A percentile compares a stretch with the other conserved stretches of the same genome.
phyloP scores from a whole-genome alignment of 2,888 invertebrate species.

The Drosophila nr. fundita region DNA sequence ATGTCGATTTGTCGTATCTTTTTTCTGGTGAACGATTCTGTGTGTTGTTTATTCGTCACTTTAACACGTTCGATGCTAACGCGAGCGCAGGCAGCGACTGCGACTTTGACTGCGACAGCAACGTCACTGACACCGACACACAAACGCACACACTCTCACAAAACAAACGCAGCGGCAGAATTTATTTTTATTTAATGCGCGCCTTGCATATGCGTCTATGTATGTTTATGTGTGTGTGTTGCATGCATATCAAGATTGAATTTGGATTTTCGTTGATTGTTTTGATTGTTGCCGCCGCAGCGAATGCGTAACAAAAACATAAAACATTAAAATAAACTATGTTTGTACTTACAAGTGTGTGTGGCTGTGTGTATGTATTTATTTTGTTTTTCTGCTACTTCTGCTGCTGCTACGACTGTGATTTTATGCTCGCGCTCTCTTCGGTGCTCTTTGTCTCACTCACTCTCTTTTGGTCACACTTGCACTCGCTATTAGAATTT shows the following conservation, averaged over 20 bases:
- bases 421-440: slow-evolving; percentile 68
- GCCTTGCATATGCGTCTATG: slow-evolving; percentile 46
- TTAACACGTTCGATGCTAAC: slow-evolving; percentile 75
- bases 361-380: slow-evolving; percentile 61
- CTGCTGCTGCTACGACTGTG: slow-evolving; percentile 60
- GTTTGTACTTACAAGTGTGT: slow-evolving; percentile 41
- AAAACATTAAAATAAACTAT: slow-evolving; percentile 37
- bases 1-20: slow-evolving; percentile 64
- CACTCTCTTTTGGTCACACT: slow-evolving; percentile 41
- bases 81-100: slow-evolving; percentile 35
- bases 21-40: slow-evolving; percentile 66
- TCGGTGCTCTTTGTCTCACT: slow-evolving; percentile 37
- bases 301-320: slow-evolving; percentile 41
- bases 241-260: slow-evolving; percentile 60
- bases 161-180: slow-evolving; percentile 48
- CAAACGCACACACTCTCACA: slow-evolving; percentile 30
- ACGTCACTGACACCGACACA: slow-evolving; percentile 67
- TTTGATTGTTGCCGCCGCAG: slow-evolving; percentile 47
- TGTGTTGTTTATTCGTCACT: slow-evolving; percentile 78
- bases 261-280: slow-evolving; percentile 58
- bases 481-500: slow-evolving; percentile 53
- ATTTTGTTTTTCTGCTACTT: slow-evolving; percentile 72
- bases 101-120: slow-evolving; percentile 40
- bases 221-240: slow-evolving; percentile 28
- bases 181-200: slow-evolving; percentile 73